These are phyloP conservation scores for Geotrupes spiniger DNA, from an alignment of 2,888 invertebrate species.

Conservation along the genomic window DNA sequence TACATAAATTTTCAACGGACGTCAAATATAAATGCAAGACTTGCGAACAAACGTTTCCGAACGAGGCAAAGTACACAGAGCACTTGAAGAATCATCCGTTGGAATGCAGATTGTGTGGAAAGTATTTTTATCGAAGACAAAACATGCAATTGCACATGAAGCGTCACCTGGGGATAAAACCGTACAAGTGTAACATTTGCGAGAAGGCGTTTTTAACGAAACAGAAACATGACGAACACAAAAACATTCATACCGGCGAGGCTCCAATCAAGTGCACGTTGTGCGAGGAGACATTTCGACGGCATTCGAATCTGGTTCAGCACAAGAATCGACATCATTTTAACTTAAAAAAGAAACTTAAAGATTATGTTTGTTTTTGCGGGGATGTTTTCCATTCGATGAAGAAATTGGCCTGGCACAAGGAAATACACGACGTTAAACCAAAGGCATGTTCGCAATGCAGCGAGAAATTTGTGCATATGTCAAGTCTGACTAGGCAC, in stretches of 20 bases:
- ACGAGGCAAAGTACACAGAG: constrained; percentile 65
- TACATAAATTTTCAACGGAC: constrained; percentile 50
- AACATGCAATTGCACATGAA: constrained; percentile 77
- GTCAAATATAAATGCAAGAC: constrained; percentile 55
- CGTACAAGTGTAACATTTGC: constrained; percentile 69
- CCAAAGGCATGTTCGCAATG: constrained; percentile 84
- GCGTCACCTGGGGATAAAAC: constrained; percentile 74
- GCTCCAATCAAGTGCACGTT: constrained; percentile 77
- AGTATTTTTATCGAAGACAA: constrained; percentile 65
- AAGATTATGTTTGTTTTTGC: constrained; percentile 54
- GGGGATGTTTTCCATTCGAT: constrained; percentile 80
- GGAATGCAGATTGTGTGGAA: constrained; percentile 79
- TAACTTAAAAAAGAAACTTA: constrained; percentile 64
- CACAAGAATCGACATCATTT: constrained; percentile 78
- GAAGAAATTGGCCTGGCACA: constrained; percentile 82
- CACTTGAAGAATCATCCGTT: constrained; percentile 79
- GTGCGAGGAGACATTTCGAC: constrained; percentile 76
- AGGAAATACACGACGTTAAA: constrained; percentile 77
- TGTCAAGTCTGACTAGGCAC: constrained; percentile 79
- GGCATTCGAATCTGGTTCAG: constrained; percentile 82
- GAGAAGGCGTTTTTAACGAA: constrained; percentile 80
- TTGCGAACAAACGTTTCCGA: constrained; percentile 65
- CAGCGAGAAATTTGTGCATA: constrained; percentile 83
- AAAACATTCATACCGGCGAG: constrained; percentile 78
- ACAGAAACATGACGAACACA: constrained; percentile 78